A percentile compares a stretch with the other conserved stretches of the same genome.
Evolutionary conservation across 2,888 invertebrate species (phyloP).

Genomic region (Chymomyza procnemis): DNA sequence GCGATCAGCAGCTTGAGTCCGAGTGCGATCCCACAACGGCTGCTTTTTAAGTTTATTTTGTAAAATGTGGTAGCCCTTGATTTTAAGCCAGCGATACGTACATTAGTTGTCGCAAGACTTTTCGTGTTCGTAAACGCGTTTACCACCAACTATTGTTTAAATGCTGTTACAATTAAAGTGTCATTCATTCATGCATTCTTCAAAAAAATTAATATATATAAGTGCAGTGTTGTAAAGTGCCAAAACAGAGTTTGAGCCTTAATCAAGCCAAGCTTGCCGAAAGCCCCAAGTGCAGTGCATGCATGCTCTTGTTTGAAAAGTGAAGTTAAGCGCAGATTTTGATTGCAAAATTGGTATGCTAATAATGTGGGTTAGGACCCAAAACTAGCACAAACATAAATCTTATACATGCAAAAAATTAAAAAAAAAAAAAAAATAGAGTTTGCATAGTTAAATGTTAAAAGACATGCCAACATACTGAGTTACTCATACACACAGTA

Average conservation of each 20-base stretch:
- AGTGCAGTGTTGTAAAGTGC: conserved; percentile 1
- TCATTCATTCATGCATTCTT: not conserved
- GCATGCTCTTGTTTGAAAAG: conserved; percentile 7
- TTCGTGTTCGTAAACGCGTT: conserved; percentile 74
- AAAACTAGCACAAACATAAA: conserved; percentile 50
- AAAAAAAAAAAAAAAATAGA: not conserved
- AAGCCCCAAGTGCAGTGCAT: not conserved
- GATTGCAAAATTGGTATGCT: conserved; percentile 46
- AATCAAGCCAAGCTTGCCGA: not conserved
- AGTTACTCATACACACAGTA: not conserved
- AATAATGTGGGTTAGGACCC: conserved; percentile 61
- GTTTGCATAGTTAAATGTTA: conserved; percentile 32
- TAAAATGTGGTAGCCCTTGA: conserved; percentile 76
- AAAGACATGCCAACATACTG: conserved; percentile 32
- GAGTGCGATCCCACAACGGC: conserved; percentile 4
- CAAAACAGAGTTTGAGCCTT: not conserved
- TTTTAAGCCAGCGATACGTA: conserved; percentile 74
- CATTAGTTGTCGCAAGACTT: conserved; percentile 74
- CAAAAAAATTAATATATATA: not conserved
- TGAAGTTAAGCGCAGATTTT: not conserved
- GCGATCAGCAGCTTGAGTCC: conserved; percentile 2
- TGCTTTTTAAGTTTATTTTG: conserved; percentile 47
- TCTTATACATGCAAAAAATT: conserved; percentile 9
- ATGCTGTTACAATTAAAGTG: not conserved
- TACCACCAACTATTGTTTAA: conserved; percentile 40